phyloP scores from a whole-genome alignment of 2,888 invertebrate genomes.

The Cryptosula pallasiana region DNA sequence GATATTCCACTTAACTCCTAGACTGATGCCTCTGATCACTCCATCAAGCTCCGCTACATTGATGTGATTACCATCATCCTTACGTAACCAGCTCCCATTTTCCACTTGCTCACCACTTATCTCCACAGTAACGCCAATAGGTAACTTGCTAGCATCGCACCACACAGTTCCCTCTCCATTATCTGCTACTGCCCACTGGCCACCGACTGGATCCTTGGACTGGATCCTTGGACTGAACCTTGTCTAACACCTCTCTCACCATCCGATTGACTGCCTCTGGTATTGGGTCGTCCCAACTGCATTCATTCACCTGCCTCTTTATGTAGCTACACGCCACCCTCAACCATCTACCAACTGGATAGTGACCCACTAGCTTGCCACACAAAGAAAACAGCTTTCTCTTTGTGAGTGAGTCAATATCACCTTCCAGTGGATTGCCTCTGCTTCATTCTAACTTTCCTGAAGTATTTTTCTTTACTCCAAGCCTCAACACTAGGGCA shows the following conservation, averaged over 20 bases:
- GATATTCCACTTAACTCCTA: slow-evolving; percentile 6
- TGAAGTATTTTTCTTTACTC: not conserved
- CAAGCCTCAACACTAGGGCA: slow-evolving; percentile 24
- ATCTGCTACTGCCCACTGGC: slow-evolving; percentile 25
- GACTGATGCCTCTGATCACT: slow-evolving; percentile 23
- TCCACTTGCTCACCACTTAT: slow-evolving; percentile 3
- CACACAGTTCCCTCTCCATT: slow-evolving; percentile 16
- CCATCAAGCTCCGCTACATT: slow-evolving; percentile 24
- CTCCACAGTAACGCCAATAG: slow-evolving; percentile 19
- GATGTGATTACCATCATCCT: slow-evolving; percentile 24
- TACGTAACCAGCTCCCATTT: slow-evolving; percentile 8
- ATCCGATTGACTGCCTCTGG: not conserved
- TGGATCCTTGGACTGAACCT: not conserved
- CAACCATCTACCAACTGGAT: slow-evolving; percentile 23
- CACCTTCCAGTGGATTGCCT: not conserved
- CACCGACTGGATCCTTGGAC: slow-evolving; percentile 21
- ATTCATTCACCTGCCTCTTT: not conserved
- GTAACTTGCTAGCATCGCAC: slow-evolving; percentile 17
- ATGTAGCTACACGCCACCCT: slow-evolving; percentile 21
- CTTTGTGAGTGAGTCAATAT: not conserved
- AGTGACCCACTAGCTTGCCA: not conserved
- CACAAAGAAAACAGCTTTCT: slow-evolving; percentile 24
- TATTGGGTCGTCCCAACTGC: not conserved
- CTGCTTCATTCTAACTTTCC: not conserved
- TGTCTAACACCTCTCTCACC: not conserved